A percentile compares a stretch with the other conserved stretches of the same genome.
Conservation (phyloP, 2,888 invertebrate species). For the Cacoxenus indagator region DNA sequence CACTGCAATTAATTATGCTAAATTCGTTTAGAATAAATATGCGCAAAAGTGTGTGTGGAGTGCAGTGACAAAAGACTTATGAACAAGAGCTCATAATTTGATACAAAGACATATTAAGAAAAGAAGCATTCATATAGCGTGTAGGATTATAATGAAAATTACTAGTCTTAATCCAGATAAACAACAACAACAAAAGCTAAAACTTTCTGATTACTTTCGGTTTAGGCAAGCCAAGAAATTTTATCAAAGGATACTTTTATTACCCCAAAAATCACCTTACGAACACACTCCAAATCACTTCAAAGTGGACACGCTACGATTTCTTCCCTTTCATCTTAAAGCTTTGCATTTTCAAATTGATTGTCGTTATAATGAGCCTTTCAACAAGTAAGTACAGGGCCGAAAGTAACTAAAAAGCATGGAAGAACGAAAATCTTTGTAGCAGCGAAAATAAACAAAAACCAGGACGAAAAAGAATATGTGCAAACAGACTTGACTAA, state of each 20-base stretch:
- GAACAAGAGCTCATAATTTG: too few species aligned
- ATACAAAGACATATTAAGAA: too few species aligned
- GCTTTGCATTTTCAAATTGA: neutral
- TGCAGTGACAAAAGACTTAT: neutral
- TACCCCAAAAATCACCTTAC: neutral
- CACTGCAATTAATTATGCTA: conserved; percentile 65
- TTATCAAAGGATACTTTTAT: neutral
- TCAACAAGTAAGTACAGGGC: neutral
- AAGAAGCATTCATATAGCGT: too few species aligned
- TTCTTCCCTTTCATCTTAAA: neutral
- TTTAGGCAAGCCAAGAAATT: neutral
- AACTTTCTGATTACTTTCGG: conserved; percentile 6
- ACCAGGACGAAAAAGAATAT: neutral
- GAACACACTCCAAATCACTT: neutral
- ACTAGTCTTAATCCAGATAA: neutral
- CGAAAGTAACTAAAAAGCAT: neutral
- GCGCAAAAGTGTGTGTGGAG: neutral
- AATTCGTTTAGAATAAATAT: conserved; percentile 57
- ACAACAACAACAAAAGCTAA: neutral
- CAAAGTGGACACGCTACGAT: neutral
- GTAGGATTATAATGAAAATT: too few species aligned
- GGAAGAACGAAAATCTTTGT: neutral
- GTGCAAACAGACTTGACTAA: conserved; percentile 16
- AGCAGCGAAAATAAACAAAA: neutral
- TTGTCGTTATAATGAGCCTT: conserved; percentile 19